Evolutionary conservation across 2,888 invertebrate species (phyloP).

Genomic region (Trimorus sp.): DNA sequence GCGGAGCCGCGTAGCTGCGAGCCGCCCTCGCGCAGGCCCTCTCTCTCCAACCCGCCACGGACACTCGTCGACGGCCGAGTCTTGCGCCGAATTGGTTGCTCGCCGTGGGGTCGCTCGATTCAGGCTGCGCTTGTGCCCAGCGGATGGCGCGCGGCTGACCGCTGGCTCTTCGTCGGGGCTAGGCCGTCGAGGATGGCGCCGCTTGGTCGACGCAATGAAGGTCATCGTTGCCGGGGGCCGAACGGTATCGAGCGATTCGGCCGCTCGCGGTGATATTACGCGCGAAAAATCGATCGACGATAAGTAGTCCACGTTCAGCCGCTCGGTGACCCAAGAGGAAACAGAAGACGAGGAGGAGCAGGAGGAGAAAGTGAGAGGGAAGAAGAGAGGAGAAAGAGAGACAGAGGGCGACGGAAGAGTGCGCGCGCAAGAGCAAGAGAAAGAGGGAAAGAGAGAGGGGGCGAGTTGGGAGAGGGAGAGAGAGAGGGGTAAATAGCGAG

Average conservation of each 20-base stretch:
- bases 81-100: too few relatives aligned
- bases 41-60: not conserved
- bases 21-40: not conserved
- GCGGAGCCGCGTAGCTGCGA: conserved; percentile 58
- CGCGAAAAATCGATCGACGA: conserved; percentile 58
- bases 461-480: too few relatives aligned
- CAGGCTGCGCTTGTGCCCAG: not conserved
- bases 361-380: not conserved
- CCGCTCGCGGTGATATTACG: conserved; percentile 58
- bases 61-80: too few relatives aligned
- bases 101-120: conserved; percentile 19
- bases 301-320: conserved; percentile 53
- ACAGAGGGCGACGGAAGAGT: too few relatives aligned
- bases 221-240: conserved; percentile 55
- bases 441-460: too few relatives aligned
- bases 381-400: too few relatives aligned
- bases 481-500: too few relatives aligned
- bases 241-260: conserved; percentile 52
- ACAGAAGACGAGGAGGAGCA: conserved; percentile 12
- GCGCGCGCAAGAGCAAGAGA: too few relatives aligned
- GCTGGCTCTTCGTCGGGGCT: not conserved
- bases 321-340: conserved; percentile 28
- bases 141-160: conserved; percentile 10
- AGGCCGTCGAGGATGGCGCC: conserved; percentile 36
- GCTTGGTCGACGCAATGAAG: conserved; percentile 44